Conservation (phyloP, 2,888 invertebrate species). For the Furcula furcula region DNA sequence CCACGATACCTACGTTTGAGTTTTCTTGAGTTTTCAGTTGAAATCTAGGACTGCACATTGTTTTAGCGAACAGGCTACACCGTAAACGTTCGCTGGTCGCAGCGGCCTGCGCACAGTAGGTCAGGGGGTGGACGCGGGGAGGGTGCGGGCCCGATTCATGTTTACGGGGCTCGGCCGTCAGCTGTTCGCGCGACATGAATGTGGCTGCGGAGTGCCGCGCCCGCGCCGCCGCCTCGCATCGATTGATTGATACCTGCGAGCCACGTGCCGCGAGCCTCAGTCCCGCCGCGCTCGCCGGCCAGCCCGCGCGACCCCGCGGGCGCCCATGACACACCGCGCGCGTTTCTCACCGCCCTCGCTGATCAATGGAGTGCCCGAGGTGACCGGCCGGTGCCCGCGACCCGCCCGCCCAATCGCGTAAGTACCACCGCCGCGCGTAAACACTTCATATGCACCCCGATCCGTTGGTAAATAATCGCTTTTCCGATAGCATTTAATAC, state of each 20-base stretch:
- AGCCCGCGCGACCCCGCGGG: slow-evolving; percentile 48
- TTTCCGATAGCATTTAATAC: slow-evolving; percentile 53
- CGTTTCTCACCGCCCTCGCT: slow-evolving; percentile 40
- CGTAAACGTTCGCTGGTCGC: slow-evolving; percentile 24
- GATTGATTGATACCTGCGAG: slow-evolving; percentile 74
- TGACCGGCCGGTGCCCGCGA: slow-evolving; percentile 54
- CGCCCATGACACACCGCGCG: slow-evolving; percentile 45
- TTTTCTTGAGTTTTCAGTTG: no score
- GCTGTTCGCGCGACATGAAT: slow-evolving; percentile 77
- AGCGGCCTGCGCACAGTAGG: slow-evolving; percentile 48
- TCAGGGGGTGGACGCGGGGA: slow-evolving; percentile 28
- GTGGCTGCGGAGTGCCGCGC: slow-evolving; percentile 50
- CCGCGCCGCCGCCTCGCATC: slow-evolving; percentile 64
- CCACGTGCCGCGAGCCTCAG: slow-evolving; percentile 56
- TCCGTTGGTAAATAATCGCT: slow-evolving; percentile 55
- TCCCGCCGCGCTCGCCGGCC: slow-evolving; percentile 63
- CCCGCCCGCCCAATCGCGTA: slow-evolving; percentile 35
- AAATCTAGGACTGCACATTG: not conserved
- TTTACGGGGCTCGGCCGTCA: slow-evolving; percentile 75
- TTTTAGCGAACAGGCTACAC: slow-evolving; percentile 11
- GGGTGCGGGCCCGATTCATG: slow-evolving; percentile 66
- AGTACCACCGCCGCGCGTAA: slow-evolving; percentile 35
- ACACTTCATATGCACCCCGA: slow-evolving; percentile 32
- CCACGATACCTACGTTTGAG: no score
- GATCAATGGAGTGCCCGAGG: slow-evolving; percentile 70